A percentile compares a stretch with the other conserved stretches of the same genome.
Conservation (phyloP, 1,140 invertebrate species). For the Cataglyphis hispanica region DNA sequence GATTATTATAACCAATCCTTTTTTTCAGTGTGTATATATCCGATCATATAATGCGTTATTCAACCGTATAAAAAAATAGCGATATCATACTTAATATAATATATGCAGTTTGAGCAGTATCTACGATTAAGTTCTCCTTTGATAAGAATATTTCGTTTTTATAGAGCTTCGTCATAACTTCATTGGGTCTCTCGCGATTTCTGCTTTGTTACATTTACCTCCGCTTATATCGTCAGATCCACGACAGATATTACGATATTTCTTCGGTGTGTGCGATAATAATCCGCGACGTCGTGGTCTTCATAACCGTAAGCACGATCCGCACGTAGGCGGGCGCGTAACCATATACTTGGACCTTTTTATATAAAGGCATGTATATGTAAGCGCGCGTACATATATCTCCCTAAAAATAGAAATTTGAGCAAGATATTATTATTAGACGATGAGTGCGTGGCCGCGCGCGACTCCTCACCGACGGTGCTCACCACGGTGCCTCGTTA, state of each 20-base stretch:
- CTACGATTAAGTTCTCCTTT: neutral
- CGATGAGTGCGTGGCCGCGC: conserved; percentile 71
- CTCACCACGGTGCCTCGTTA: conserved; percentile 38
- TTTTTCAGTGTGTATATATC: neutral
- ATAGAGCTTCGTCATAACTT: neutral
- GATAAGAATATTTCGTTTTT: neutral
- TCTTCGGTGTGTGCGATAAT: conserved; percentile 29
- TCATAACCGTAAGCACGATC: conserved; percentile 42
- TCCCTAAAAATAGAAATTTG: conserved; percentile 77
- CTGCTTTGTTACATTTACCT: neutral
- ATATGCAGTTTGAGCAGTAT: neutral
- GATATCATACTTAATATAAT: neutral
- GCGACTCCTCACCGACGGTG: conserved; percentile 38
- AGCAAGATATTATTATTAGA: conserved; percentile 76
- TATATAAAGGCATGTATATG: conserved; percentile 69
- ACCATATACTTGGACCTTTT: conserved; percentile 70
- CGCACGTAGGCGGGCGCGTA: conserved; percentile 56
- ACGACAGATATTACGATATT: conserved; percentile 27
- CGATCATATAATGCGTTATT: neutral
- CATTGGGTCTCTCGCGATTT: neutral
- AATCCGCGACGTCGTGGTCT: conserved; percentile 45
- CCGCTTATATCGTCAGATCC: neutral
- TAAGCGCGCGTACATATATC: conserved; percentile 56
- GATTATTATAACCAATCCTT: too few species aligned
- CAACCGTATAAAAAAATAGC: neutral